These are phyloP conservation scores for Sarcophaga carnaria DNA, from an alignment of 2,888 invertebrate genomes.

Conservation along the genomic window DNA sequence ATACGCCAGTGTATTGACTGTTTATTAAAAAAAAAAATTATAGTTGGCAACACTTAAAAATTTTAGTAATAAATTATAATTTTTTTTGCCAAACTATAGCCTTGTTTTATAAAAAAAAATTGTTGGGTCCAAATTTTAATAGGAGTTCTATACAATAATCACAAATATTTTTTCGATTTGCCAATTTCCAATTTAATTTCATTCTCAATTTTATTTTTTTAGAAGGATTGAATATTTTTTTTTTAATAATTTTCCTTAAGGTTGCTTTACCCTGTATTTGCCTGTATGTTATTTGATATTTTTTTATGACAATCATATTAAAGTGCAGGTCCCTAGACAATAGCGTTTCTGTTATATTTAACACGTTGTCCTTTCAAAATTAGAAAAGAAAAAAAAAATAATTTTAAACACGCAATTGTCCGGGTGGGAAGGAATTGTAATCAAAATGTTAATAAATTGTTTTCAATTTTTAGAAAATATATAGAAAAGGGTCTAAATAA, in stretches of 20 bases:
- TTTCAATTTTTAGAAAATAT: not conserved
- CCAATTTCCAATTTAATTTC: too few species aligned
- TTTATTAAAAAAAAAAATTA: too few species aligned
- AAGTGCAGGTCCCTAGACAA: constrained; percentile 23
- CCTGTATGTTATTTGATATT: constrained; percentile 41
- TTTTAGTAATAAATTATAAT: too few species aligned
- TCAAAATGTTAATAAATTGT: not conserved
- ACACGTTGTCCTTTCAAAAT: not conserved
- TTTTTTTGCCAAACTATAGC: too few species aligned
- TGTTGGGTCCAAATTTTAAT: too few species aligned
- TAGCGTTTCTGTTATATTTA: constrained; percentile 7
- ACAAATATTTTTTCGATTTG: too few species aligned
- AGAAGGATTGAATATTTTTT: not conserved
- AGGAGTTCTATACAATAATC: too few species aligned
- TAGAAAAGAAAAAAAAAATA: not conserved
- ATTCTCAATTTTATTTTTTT: too few species aligned
- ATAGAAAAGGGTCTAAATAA: not conserved
- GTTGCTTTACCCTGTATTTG: not conserved
- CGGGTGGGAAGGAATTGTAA: not conserved
- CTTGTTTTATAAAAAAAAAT: too few species aligned
- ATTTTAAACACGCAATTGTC: constrained; percentile 34
- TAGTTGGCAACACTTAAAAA: too few species aligned
- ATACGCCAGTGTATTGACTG: too few species aligned
- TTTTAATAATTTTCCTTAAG: not conserved
- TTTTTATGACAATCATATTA: constrained; percentile 13